Base-by-base conservation (phyloP, 2,797 vertebrate genomes). In the Anguilla megastoma region DNA sequence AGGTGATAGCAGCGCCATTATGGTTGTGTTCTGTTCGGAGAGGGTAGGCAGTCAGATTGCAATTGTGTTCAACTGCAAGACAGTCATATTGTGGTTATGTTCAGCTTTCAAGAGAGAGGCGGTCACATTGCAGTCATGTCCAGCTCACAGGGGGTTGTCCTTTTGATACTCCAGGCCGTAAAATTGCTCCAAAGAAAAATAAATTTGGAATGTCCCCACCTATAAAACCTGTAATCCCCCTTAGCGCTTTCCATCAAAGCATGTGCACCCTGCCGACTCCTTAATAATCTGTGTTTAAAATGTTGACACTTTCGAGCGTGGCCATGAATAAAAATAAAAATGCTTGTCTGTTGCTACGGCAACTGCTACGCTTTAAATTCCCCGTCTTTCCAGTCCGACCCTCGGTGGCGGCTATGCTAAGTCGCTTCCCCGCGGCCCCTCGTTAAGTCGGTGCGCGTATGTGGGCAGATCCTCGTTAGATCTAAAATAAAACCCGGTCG, bases 261-360 rank as follows among this genome's bases (percentile, higher is more conserved):
- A 41, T 36, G 4, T 71, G 58, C 48, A 85, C 52, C 27, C 56
- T 88, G 83, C 54, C 76, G 24, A 14, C 69, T 60, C 85, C 56
- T 27, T 80, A 85, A 58, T 82, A 45, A 85, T 80, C 87, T 80
- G 84, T 85, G 54, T 58, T 88, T 87, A 86, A 90, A 89, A 94
- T 95, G 93, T 93, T 93, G 91, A 92, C 86, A 87, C 86, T 91
- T 91, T 88, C 90, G 90, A 94, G 91, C 94, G 92, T 87, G 45
- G 79, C 90, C 88, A 52, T 90, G 93, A 92, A 94, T 92, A 93
- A 92, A 93, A 91, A 90, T 90, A 94, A 94, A 95, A 90, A 88
- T 95, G 92, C 93, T 92, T 91, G 92, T 87, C 88, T 91, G 96
- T 96, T 95, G 88, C 95, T 93, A 96, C 95, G 95, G 95, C 94